Percentiles rank a stretch among this genome's conserved stretches.
Conservation (phyloP, 2,888 invertebrate genomes). For the Trimorus sp. region DNA sequence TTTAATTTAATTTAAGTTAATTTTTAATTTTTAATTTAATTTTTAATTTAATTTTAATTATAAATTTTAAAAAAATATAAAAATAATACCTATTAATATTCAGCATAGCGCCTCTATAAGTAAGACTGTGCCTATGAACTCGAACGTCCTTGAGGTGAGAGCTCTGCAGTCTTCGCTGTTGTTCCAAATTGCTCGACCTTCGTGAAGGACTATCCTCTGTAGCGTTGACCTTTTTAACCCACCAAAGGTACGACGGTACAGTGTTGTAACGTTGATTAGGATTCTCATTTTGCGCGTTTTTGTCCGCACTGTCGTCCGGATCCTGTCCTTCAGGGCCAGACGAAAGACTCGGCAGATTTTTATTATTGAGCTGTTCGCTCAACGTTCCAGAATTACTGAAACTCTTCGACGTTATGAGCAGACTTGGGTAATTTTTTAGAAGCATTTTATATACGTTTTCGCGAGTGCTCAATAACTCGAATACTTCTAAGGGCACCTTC, state of each 20-base stretch:
- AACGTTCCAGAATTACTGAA: constrained; percentile 86
- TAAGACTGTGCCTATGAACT: constrained; percentile 89
- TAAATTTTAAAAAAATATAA: no score
- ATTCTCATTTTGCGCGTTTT: constrained; percentile 33
- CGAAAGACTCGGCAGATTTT: constrained; percentile 73
- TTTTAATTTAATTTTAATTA: no score
- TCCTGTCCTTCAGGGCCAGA: constrained; percentile 68
- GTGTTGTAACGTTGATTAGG: constrained; percentile 32
- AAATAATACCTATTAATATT: constrained; percentile 91
- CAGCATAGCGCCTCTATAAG: constrained; percentile 92
- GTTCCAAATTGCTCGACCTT: constrained; percentile 79
- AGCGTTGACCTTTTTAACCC: constrained; percentile 82
- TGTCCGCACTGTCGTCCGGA: constrained; percentile 51
- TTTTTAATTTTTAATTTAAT: no score
- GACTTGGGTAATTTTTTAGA: constrained; percentile 88
- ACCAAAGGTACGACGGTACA: constrained; percentile 76
- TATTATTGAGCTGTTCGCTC: constrained; percentile 80
- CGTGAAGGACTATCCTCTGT: constrained; percentile 81
- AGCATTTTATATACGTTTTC: constrained; percentile 88
- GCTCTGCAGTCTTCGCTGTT: constrained; percentile 82
- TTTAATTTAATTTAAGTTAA: no score
- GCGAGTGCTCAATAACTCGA: constrained; percentile 87
- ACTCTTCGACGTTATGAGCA: constrained; percentile 88
- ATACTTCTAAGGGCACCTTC: constrained; percentile 89
- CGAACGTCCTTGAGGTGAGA: constrained; percentile 87